Evolutionary conservation across 2,888 invertebrate species (phyloP).

Genomic region (Kryphioiulus occultus): DNA sequence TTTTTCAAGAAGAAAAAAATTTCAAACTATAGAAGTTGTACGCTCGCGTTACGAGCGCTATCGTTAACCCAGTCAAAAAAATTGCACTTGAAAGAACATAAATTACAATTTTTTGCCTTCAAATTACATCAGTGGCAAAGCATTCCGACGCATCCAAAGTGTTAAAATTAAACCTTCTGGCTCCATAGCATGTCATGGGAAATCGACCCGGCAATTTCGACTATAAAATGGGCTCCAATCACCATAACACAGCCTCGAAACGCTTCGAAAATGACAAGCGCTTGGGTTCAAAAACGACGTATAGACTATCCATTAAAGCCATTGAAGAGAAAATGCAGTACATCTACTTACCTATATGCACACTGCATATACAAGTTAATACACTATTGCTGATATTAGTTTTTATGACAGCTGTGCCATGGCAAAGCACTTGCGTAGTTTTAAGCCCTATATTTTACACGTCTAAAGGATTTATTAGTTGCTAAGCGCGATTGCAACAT

Average conservation of each 20-base stretch:
- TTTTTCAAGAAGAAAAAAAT: background rate
- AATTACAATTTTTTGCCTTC: constrained; percentile 14
- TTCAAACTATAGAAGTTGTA: background rate
- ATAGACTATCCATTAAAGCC: constrained; percentile 6
- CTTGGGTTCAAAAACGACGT: background rate
- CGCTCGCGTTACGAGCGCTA: background rate
- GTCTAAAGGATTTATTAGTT: constrained; percentile 19
- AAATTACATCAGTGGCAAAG: constrained; percentile 28
- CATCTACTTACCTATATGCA: background rate
- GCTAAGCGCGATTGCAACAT: constrained; percentile 21
- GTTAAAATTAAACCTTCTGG: constrained; percentile 39
- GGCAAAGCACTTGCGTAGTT: background rate
- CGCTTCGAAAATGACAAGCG: constrained; percentile 27
- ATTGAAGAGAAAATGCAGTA: background rate
- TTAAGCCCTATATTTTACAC: constrained; percentile 28
- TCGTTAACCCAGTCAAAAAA: constrained; percentile 34
- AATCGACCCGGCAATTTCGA: constrained; percentile 34
- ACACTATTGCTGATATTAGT: background rate
- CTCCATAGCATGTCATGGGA: constrained; percentile 22
- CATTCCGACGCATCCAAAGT: constrained; percentile 21
- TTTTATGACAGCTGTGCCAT: background rate
- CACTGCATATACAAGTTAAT: background rate
- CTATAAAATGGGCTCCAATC: constrained; percentile 36
- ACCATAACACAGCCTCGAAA: constrained; percentile 13
- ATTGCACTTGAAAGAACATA: constrained; percentile 33